Conservation (phyloP, 1,140 invertebrate species). For the Idris sp. region DNA sequence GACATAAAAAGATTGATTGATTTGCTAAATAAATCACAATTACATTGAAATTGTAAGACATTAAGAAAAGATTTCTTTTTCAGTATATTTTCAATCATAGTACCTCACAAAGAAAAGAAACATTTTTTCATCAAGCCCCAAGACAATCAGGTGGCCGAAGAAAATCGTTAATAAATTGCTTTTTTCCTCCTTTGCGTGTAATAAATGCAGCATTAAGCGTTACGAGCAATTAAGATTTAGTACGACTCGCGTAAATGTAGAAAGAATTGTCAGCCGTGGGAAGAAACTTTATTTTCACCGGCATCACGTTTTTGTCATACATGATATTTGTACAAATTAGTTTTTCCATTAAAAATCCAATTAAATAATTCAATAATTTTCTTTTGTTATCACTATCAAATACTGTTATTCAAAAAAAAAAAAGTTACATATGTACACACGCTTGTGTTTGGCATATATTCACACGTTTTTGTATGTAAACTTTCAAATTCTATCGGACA, state of each 20-base stretch:
- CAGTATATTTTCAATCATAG: too few relatives aligned
- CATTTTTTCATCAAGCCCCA: conserved; percentile 4
- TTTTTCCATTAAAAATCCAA: too few relatives aligned
- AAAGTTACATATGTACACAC: too few relatives aligned
- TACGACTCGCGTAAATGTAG: conserved; percentile 22
- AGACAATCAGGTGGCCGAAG: neutral
- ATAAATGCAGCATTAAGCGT: conserved; percentile 42
- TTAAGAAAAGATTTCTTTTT: conserved; percentile 9
- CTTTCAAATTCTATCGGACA: too few relatives aligned
- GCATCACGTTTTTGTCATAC: too few relatives aligned
- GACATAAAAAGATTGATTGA: conserved; percentile 19
- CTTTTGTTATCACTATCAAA: too few relatives aligned
- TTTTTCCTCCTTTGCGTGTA: conserved; percentile 21
- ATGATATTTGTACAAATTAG: too few relatives aligned
- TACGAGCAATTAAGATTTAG: conserved; percentile 47
- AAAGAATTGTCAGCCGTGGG: conserved; percentile 26
- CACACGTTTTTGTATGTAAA: too few relatives aligned
- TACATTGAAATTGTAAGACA: conserved; percentile 3
- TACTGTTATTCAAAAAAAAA: too few relatives aligned
- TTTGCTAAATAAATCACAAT: conserved; percentile 10
- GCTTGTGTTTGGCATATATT: too few relatives aligned
- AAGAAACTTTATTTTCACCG: conserved; percentile 43
- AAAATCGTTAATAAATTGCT: conserved; percentile 17
- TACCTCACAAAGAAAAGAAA: too few relatives aligned
- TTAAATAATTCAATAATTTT: too few relatives aligned